Percentiles rank a stretch among this genome's conserved stretches.
Conservation (phyloP, 1,140 invertebrate genomes). For the Apis cerana region DNA sequence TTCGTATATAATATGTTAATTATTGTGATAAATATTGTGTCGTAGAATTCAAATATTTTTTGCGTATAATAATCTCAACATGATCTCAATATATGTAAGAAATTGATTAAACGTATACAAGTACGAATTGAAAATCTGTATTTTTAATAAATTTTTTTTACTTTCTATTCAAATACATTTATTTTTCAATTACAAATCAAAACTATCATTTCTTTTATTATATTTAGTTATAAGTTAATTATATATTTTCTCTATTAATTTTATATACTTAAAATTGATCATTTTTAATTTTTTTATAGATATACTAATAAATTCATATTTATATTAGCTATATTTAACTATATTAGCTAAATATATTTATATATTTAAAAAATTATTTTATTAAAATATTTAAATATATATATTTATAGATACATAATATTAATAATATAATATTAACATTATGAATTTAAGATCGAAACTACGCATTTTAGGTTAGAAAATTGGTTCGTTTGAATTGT, state of each 20-base stretch:
- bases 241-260: too few relatives aligned
- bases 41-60: constrained; percentile 27
- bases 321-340: too few relatives aligned
- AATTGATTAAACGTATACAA: constrained; percentile 35
- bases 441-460: constrained; percentile 18
- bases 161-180: background rate
- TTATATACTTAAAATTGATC: too few relatives aligned
- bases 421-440: constrained; percentile 8
- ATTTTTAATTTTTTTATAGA: too few relatives aligned
- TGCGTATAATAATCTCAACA: constrained; percentile 28
- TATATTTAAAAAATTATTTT: background rate
- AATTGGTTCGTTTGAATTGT: constrained; percentile 52
- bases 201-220: background rate
- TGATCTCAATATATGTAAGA: constrained; percentile 9
- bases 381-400: background rate
- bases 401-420: too few relatives aligned
- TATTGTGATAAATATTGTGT: constrained; percentile 31
- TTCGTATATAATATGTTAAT: constrained; percentile 27
- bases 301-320: too few relatives aligned
- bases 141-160: constrained; percentile 10
- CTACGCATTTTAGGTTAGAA: constrained; percentile 27
- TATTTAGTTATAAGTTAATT: too few relatives aligned
- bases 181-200: background rate
- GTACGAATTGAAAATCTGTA: background rate
- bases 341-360: too few relatives aligned